Evolutionary conservation across 2,888 invertebrate species (phyloP).

Genomic region (Scaptodrosophila latifasciaeformis): DNA sequence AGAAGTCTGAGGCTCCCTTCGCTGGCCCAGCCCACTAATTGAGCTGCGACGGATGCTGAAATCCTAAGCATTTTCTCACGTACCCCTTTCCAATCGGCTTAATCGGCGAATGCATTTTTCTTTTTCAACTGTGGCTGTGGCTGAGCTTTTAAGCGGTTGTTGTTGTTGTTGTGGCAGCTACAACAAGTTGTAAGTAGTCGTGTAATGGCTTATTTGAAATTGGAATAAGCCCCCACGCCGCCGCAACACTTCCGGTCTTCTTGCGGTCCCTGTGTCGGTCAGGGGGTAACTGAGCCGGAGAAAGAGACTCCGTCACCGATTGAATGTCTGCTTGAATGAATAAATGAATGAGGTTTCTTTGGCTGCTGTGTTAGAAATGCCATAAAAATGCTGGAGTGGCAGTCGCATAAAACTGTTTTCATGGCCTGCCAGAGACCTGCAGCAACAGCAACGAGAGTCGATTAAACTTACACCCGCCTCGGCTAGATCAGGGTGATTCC

Average conservation of each 20-base stretch:
- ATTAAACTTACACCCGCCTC: slow-evolving; percentile 26
- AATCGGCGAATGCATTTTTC: slow-evolving; percentile 61
- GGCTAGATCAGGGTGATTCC: no score
- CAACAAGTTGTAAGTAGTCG: slow-evolving; percentile 8
- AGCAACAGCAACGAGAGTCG: slow-evolving; percentile 2
- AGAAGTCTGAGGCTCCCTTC: no score
- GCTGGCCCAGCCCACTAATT: no score
- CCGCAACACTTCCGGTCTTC: no score
- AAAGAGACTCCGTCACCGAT: no score
- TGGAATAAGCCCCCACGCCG: not conserved
- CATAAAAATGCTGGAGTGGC: slow-evolving; percentile 55
- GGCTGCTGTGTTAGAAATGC: slow-evolving; percentile 43
- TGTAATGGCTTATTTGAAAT: slow-evolving; percentile 35
- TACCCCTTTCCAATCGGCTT: slow-evolving; percentile 61
- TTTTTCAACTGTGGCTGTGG: no score
- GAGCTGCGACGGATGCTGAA: slow-evolving; percentile 29
- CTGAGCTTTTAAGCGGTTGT: slow-evolving; percentile 61
- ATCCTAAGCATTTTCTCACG: slow-evolving; percentile 60
- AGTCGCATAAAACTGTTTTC: slow-evolving; percentile 61
- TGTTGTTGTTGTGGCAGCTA: no score
- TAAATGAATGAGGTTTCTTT: slow-evolving; percentile 41
- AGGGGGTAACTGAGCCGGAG: no score
- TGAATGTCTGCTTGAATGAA: slow-evolving; percentile 36
- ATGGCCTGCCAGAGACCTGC: slow-evolving; percentile 41
- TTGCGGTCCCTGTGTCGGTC: no score